phyloP scores from a whole-genome alignment of 2,113 vertebrate genomes.

The Alectura lathami region DNA sequence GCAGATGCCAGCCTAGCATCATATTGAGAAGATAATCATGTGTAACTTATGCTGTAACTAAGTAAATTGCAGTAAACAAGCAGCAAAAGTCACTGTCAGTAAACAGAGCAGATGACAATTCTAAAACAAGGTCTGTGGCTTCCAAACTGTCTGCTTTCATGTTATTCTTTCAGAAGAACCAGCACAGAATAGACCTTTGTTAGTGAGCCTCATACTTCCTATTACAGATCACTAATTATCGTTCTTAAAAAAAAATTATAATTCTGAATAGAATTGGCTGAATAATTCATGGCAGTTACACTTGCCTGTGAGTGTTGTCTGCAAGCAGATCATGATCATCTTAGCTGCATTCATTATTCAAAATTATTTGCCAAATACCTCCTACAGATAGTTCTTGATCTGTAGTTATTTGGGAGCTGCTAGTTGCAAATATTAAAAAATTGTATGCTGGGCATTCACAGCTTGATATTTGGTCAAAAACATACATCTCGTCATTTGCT shows the following conservation, averaged over 20 bases:
- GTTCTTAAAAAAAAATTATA: background rate
- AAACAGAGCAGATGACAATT: conserved; percentile 26
- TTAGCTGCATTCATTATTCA: background rate
- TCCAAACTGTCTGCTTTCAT: conserved; percentile 43
- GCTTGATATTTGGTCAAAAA: background rate
- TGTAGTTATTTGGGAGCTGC: background rate
- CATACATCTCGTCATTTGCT: background rate
- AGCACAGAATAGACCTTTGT: conserved; percentile 29
- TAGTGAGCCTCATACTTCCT: background rate
- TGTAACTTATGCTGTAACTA: conserved; percentile 55
- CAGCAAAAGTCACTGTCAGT: conserved; percentile 51
- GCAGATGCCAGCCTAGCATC: conserved; percentile 40
- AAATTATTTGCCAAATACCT: conserved; percentile 22
- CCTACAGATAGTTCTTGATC: conserved; percentile 7
- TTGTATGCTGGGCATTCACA: background rate
- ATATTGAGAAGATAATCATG: conserved; percentile 41
- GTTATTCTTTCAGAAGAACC: conserved; percentile 17
- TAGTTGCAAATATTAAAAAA: background rate
- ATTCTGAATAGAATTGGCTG: conserved; percentile 34
- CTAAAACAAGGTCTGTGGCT: conserved; percentile 37
- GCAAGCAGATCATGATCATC: conserved; percentile 7
- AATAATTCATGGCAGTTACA: conserved; percentile 42
- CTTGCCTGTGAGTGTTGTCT: background rate
- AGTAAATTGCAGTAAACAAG: conserved; percentile 66
- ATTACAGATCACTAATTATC: conserved; percentile 35